Base-by-base conservation (phyloP, 2,113 vertebrate species). In the Romanogobio albipinnatus region DNA sequence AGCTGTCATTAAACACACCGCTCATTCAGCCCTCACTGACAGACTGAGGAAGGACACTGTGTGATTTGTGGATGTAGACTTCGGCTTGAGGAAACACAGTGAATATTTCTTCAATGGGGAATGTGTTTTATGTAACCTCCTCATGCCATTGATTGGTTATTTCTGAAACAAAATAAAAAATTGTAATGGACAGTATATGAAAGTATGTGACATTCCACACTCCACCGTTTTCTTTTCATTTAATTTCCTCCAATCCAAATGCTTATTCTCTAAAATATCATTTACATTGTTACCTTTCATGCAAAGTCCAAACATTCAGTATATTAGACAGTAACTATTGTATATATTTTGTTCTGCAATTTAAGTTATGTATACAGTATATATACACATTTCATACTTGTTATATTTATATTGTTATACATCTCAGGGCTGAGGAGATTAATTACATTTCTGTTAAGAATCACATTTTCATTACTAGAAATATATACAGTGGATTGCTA, bases 1-100 rank as follows among this genome's bases (percentile, higher is more conserved):
- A 83, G 71, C 84, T 86, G 87, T 84, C 84, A 84, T 88, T 88
- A 84, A 84, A 81, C 87, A 86, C 70, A 88, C 45, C 3, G 15
- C 87, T 74, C 43, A 73, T 36, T 87, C 83, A 85, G 79, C 49
- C 75, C 43, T 45, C 81, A 70, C 84, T 58, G 87, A 88, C 79
- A 83, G 76, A 83, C 49, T 36, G 22, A 24, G 59, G 81, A 88
- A 86, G 59, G 53, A 76, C 33, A 14, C 77, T 75, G 58, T 17
- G 45, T 84, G 83, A 64, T 61, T 80, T 64, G 58, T 61, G 36
- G 17, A 80, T 80, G 53, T 45, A 15, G 78, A 81, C 39, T 49
- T 49, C 36, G 11, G 62, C 14, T 36, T 68, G 59, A 68, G 83
- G 71, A 76, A 62, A 76, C 58, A 33, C 56, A 43, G 15, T n/a